Percentiles rank a stretch among this genome's conserved stretches.
Conservation (phyloP, 2,113 vertebrate genomes). For the Natator depressus region DNA sequence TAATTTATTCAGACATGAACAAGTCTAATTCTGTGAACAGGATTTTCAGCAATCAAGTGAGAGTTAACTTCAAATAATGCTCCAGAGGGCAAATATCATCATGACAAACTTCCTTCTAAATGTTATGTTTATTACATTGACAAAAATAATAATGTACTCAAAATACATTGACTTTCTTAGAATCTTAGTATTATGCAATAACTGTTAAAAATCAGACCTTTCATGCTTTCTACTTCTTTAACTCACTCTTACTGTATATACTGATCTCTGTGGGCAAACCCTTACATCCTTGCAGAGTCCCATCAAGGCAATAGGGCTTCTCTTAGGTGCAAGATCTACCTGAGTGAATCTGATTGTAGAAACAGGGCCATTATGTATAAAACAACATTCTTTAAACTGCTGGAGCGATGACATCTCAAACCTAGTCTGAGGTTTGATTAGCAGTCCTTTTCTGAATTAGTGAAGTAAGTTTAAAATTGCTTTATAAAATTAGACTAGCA, state of each 20-base stretch:
- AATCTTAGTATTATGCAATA: background rate
- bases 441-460: background rate
- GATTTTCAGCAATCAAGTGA: background rate
- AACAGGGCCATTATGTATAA: background rate
- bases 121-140: background rate
- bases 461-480: background rate
- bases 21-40: background rate
- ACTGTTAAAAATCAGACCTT: background rate
- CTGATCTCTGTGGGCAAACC: background rate
- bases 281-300: background rate
- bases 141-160: background rate
- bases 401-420: background rate
- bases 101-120: background rate
- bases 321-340: background rate
- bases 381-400: background rate
- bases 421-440: background rate
- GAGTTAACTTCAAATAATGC: conserved; percentile 3
- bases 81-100: background rate
- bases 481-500: background rate
- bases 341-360: background rate
- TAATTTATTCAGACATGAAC: conserved; percentile 23
- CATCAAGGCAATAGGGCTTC: background rate
- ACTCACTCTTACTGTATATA: background rate
- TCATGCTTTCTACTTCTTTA: background rate
- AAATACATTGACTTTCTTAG: background rate